Conservation (phyloP, 2,888 invertebrate genomes). For the Standfussiana lucernea region DNA sequence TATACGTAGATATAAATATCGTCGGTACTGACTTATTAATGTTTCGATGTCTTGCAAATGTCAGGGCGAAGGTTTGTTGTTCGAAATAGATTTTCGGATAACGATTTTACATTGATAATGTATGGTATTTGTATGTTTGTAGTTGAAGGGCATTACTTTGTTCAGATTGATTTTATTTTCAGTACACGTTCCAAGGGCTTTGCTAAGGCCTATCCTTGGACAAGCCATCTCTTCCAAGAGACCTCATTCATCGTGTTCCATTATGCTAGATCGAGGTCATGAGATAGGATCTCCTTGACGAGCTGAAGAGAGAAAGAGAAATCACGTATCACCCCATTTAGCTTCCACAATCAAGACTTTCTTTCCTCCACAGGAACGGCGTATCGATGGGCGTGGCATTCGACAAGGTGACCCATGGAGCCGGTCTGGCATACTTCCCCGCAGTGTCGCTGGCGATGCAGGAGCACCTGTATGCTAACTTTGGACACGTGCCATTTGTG, state of each 20-base stretch:
- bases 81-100: conserved; percentile 6
- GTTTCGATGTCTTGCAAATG: conserved; percentile 35
- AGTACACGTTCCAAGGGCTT: not conserved
- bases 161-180: conserved; percentile 3
- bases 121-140: not conserved
- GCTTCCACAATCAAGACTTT: not conserved
- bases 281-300: not conserved
- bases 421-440: conserved; percentile 95
- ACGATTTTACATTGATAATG: conserved; percentile 20
- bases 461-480: conserved; percentile 95
- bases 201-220: not conserved
- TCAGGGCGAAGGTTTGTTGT: conserved; percentile 17
- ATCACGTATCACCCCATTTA: not conserved
- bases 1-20: not conserved
- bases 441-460: conserved; percentile 94
- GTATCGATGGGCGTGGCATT: conserved; percentile 94
- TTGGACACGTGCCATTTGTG: conserved; percentile 92
- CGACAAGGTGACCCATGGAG: conserved; percentile 92
- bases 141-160: not conserved
- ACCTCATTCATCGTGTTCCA: not conserved
- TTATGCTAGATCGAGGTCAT: not conserved
- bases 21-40: conserved; percentile 24
- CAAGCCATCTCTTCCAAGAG: too few species aligned
- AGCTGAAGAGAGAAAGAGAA: too few species aligned
- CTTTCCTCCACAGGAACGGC: conserved; percentile 92